Base-by-base conservation (phyloP, 2,113 vertebrate species). In the Furnarius figulus region DNA sequence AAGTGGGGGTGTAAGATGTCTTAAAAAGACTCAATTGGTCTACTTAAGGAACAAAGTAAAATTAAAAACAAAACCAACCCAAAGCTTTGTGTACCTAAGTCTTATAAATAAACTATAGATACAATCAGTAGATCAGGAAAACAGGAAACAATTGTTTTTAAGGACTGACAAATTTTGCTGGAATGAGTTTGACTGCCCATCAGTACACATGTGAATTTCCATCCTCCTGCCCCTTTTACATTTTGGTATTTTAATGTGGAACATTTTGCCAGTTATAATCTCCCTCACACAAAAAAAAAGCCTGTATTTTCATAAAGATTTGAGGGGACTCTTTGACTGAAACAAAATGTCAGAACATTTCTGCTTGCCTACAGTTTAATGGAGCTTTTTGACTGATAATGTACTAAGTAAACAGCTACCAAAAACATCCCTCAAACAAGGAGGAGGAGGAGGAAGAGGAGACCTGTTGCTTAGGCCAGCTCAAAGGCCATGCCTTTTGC, bases 111-210 rank as follows among this genome's bases (percentile, higher is more conserved):
- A 85, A 92, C 71, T 53, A 23, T 4, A 61, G 67, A 85, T 76
- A 92, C 24, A 83, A 95, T 73, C 92, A 83, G 78, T n/a, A 73
- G 47, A 74, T 35, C 25, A 68, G 37, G 37, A 79, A 87, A 91
- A 87, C 77, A 93, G 83, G 91, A 96, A 97, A 53, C 37, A 80
- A 94, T 77, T 77, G 12, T 35, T 92, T 89, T 81, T 89, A 31
- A 82, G 83, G 85, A 61, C 35, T 59, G 68, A 63, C 73, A 94
- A 6, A 66, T 89, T 82, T 90, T 83, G 49, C 62, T 73, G 55
- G 35, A 82, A 37, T 56, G 28, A 91, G 59, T 68, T 50, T 76
- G 87, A 70, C 40, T 37, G 39, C 8, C 59, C 8, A 2, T 14
- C 33, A 33, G 31, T 9, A 62, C 6, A 53, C 20, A 58, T 23